Evolutionary conservation across 2,797 vertebrate genomes (phyloP).

Genomic region (Galagoides demidoff): DNA sequence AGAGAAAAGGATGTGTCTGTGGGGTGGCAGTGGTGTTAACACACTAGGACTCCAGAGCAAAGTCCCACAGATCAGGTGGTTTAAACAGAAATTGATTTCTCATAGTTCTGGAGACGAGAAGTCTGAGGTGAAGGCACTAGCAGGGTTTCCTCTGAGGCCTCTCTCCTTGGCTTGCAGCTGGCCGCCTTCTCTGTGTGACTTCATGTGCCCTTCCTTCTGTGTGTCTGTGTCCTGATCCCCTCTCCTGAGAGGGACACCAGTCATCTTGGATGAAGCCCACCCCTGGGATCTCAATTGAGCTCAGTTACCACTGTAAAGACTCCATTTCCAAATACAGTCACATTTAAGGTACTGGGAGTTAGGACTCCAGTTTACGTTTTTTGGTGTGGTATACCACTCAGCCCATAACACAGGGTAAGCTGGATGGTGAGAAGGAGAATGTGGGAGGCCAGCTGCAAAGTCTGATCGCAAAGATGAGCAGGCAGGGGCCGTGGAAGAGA

Average conservation of each 20-base stretch:
- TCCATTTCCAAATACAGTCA: not conserved
- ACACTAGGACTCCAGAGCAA: not conserved
- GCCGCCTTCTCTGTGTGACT: not conserved
- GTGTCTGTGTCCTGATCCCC: not conserved
- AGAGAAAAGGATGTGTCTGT: not conserved
- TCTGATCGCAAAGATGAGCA: accelerated
- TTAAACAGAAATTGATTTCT: not conserved
- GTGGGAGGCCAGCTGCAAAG: not conserved
- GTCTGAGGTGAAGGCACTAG: not conserved
- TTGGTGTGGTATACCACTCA: not conserved
- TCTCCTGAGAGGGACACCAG: not conserved
- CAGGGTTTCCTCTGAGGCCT: not conserved
- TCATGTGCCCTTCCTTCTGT: not conserved
- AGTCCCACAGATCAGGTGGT: not conserved
- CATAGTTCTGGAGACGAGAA: not conserved
- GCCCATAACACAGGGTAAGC: too few relatives aligned
- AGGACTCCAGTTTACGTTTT: not conserved
- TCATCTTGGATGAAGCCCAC: not conserved
- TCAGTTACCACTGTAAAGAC: not conserved
- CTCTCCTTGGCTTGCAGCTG: not conserved
- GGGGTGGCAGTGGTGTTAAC: not conserved
- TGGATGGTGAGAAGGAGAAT: not conserved
- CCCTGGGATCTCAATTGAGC: not conserved
- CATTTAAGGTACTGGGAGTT: not conserved
- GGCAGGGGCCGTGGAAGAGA: not conserved